phyloP scores from a whole-genome alignment of 2,113 vertebrate species.

The Microtus pennsylvanicus region DNA sequence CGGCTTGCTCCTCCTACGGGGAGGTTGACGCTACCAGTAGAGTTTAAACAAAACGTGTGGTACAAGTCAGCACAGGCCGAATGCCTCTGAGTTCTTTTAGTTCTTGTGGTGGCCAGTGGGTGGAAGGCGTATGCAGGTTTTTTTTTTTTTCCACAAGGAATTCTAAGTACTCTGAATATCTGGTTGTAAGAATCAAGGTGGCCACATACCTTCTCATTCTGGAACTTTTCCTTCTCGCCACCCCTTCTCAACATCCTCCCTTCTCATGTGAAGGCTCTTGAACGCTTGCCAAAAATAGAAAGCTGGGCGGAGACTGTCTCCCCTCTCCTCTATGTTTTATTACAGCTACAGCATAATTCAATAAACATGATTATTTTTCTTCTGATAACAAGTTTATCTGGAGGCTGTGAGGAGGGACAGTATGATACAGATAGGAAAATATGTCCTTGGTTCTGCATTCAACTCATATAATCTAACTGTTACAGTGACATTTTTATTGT shows the following conservation, averaged over 20 bases:
- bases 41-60: slow-evolving; percentile 57
- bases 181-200: slow-evolving; percentile 58
- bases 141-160: slow-evolving; percentile 49
- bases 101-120: slow-evolving; percentile 53
- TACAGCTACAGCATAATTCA: slow-evolving; percentile 14
- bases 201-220: slow-evolving; percentile 39
- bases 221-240: not conserved
- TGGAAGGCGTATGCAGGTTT: slow-evolving; percentile 51
- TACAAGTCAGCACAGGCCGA: slow-evolving; percentile 56
- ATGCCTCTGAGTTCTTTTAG: slow-evolving; percentile 38
- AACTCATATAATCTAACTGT: not conserved
- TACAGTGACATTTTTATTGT: not conserved
- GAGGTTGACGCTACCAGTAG: slow-evolving; percentile 56
- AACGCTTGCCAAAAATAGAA: slow-evolving; percentile 36
- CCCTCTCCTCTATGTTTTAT: not conserved
- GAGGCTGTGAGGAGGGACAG: not conserved
- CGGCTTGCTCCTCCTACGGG: slow-evolving; percentile 44
- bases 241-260: not conserved
- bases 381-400: not conserved
- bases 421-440: not conserved
- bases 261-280: slow-evolving; percentile 15
- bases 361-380: not conserved
- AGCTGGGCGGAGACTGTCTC: not conserved
- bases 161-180: slow-evolving; percentile 61
- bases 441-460: not conserved